phyloP scores from a whole-genome alignment of 2,113 vertebrate genomes.

The Paedocypris sp. region DNA sequence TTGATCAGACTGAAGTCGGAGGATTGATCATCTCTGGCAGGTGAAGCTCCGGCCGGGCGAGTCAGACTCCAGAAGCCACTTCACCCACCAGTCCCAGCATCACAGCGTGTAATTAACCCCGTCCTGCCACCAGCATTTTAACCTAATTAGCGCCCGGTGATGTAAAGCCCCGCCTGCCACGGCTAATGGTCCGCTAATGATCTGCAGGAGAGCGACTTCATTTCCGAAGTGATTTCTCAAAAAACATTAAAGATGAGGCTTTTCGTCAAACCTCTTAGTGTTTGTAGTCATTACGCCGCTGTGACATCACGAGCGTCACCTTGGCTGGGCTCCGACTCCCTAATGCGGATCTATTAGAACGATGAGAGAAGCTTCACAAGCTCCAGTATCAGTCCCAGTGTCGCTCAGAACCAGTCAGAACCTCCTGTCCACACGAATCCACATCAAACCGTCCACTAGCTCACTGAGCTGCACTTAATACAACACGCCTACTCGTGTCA shows the following conservation, averaged over 20 bases:
- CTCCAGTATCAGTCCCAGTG: conserved; percentile 14
- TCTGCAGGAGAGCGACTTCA: conserved; percentile 39
- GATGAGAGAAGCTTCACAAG: conserved; percentile 7
- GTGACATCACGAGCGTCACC: conserved; percentile 6
- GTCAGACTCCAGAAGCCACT: too few relatives aligned
- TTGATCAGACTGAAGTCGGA: too few relatives aligned
- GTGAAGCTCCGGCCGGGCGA: too few relatives aligned
- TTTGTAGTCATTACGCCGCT: conserved; percentile 26
- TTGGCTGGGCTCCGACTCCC: neutral
- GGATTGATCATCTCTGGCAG: too few relatives aligned
- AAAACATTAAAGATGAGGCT: conserved; percentile 32
- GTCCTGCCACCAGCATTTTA: conserved; percentile 41
- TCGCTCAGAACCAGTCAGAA: too few relatives aligned
- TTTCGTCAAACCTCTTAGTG: conserved; percentile 21
- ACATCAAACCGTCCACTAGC: too few relatives aligned
- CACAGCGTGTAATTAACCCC: conserved; percentile 43
- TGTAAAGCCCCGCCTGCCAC: conserved; percentile 41
- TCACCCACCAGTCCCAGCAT: conserved; percentile 41
- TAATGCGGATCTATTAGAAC: conserved; percentile 20
- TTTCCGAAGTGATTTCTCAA: conserved; percentile 43
- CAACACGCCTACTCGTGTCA: too few relatives aligned
- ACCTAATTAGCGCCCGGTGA: conserved; percentile 43
- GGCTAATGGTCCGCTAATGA: conserved; percentile 44
- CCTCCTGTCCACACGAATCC: too few relatives aligned
- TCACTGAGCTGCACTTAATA: too few relatives aligned